Evolutionary conservation across 2,797 vertebrate genomes (phyloP), one percentile per base, ranked within the genome.

Genomic region (Megalops cyprinoides): DNA sequence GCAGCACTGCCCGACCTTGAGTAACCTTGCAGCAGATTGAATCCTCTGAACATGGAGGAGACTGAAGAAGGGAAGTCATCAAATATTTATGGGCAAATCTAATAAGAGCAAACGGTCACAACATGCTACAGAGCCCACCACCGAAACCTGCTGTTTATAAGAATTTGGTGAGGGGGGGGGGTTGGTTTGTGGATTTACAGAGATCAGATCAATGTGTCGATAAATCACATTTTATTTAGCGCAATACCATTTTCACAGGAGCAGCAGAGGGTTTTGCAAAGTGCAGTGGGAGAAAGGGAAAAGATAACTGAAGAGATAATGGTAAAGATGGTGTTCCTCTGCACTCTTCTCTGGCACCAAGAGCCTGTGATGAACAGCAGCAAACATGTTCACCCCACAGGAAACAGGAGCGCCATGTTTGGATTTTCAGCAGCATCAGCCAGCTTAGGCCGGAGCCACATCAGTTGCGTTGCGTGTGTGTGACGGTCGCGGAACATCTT

Each of bases 41-140:
- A 79, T 84, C 53, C 77, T 46, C 76, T 51, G 55, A 80, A 34
- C 20, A 42, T 78, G 74, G 82, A 79, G 85, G 84, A 85, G 89
- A 87, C 78, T 69, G 87, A 82, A 83, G 78, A 90, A 89, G 87
- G 86, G 84, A 87, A 91, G 82, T 91, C 90, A 93, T 93, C 90
- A 94, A 92, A 93, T 92, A 94, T 94, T 92, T 91, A 94, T 93
- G 88, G 86, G 3, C 87, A 90, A 92, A 92, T 93, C 90, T 92
- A 92, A 94, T 93, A 93, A 92, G 88, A 88, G 82, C 82, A 81
- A 81, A 81, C 83, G 88, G 87, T 88, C 81, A 84, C 76, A 81
- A 77, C 62, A 44, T 42, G 18, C 42, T 1, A 28, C 49, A 51
- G 46, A 69, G 37, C 62, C n/a, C 34, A n/a, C 71, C 37, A 53